Conservation (phyloP, 1,140 invertebrate genomes). For the Temnothorax nylanderi region DNA sequence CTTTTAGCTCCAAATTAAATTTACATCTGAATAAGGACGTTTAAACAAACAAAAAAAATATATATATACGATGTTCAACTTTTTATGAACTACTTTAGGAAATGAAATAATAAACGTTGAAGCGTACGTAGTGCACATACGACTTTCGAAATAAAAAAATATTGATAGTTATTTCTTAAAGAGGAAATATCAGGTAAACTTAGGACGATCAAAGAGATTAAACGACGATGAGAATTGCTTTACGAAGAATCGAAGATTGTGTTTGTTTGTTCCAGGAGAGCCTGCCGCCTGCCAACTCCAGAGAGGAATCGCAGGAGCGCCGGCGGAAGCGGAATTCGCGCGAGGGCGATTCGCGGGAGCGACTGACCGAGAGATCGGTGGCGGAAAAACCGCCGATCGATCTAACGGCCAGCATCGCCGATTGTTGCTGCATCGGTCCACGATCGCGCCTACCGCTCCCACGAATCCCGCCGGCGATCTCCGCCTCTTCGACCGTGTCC, state of each 20-base stretch:
- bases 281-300: slow-evolving; percentile 72
- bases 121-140: too few relatives aligned
- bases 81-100: background rate
- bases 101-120: background rate
- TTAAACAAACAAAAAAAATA: background rate
- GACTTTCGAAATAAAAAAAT: background rate
- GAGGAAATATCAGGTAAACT: too few relatives aligned
- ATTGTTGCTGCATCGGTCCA: slow-evolving; percentile 83
- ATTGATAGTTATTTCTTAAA: background rate
- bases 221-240: background rate
- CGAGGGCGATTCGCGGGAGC: slow-evolving; percentile 76
- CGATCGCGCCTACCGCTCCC: slow-evolving; percentile 80
- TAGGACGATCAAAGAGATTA: background rate
- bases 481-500: slow-evolving; percentile 22
- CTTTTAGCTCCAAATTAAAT: background rate
- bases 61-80: background rate
- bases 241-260: background rate
- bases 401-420: slow-evolving; percentile 75
- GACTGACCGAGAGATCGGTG: slow-evolving; percentile 73
- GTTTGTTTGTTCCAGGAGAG: slow-evolving; percentile 74
- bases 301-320: slow-evolving; percentile 76
- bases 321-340: slow-evolving; percentile 74
- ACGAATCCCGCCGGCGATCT: slow-evolving; percentile 61
- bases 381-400: slow-evolving; percentile 72
- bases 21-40: background rate